Evolutionary conservation across 2,888 invertebrate species (phyloP), one percentile per base, ranked within the genome.

Genomic region (Tetragnatha montana): DNA sequence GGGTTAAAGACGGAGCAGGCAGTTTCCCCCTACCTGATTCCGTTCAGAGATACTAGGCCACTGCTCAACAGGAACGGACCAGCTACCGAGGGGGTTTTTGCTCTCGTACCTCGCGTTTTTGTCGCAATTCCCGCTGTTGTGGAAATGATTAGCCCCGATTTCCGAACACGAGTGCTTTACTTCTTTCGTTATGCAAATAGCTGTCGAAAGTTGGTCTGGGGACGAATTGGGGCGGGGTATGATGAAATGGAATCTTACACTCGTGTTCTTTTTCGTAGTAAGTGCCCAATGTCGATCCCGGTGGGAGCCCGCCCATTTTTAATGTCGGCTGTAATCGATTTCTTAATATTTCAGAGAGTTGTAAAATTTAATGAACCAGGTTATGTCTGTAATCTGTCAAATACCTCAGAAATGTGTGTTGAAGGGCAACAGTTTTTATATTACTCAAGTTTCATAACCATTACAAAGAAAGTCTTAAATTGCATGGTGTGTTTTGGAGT

Each of bases 1-100:
- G 73, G 82, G 82, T 51, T 82, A 60, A 82, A 35, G 19, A 35
- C 74, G 35, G n/a, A 69, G 49, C n/a, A n/a, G n/a, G 17, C 35
- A 81, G 50, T 51, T 81, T 51, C 22, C 71, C 69, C 69, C n/a
- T 69, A 73, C 74, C 82, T 74, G 21, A 60, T 68, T 76, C 47
- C 69, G 70, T 73, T 75, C 81, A 17, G 35, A 81, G 51, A 87
- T 87, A 87, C 81, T 75, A 81, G 71, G 70, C 21, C 75, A 12
- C 35, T 76, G 70, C 49, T 87, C 81, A 81, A 81, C 87, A 70
- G 81, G 87, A 87, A 87, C 81, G 69, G 47, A 71, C 74, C 60
- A 51, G 68, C 69, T 22, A 69, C 47, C 10, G 60, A 8, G 60
- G 60, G 60, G 12, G 47, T 81, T 10, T 60, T 12, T 60, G 47